Conservation (phyloP, 2,113 vertebrate genomes). For the Centropristis striata region DNA sequence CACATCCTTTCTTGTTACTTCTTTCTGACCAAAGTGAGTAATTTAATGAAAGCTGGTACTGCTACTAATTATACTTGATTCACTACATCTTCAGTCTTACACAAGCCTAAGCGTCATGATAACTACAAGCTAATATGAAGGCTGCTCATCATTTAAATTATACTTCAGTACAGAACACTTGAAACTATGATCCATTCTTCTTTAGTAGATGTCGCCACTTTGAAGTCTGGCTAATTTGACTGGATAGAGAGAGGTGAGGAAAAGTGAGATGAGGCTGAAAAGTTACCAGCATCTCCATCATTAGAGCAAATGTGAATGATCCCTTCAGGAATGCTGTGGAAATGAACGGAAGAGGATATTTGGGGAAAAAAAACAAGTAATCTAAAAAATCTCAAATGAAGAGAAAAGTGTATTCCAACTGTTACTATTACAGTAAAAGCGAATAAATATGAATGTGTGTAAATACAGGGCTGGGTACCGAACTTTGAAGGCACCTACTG, state of each 20-base stretch:
- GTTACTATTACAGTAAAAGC: background rate
- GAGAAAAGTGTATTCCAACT: background rate
- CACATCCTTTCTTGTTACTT: background rate
- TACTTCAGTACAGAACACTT: conserved; percentile 5
- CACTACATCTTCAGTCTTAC: background rate
- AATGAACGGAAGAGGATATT: background rate
- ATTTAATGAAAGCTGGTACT: background rate
- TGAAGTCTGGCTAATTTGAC: conserved; percentile 28
- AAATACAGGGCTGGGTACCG: too few species aligned
- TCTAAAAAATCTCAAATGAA: background rate
- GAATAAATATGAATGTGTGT: background rate
- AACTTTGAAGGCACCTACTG: too few species aligned
- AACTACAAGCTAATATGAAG: background rate
- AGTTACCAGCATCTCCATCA: conserved; percentile 29
- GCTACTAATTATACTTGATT: background rate
- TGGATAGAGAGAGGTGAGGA: background rate
- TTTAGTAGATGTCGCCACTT: conserved; percentile 38
- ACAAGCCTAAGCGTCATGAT: background rate
- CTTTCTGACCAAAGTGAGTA: background rate
- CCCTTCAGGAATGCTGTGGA: conserved; percentile 31
- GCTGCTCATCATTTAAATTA: conserved; percentile 28
- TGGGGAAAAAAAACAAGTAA: background rate
- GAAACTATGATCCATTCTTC: conserved; percentile 38
- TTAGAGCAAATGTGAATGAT: conserved; percentile 45
- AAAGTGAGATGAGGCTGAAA: conserved; percentile 29